Percentiles rank a stretch among this genome's conserved stretches.
phyloP scores from a whole-genome alignment of 1,140 invertebrate genomes.

The Amphibalanus amphitrite region DNA sequence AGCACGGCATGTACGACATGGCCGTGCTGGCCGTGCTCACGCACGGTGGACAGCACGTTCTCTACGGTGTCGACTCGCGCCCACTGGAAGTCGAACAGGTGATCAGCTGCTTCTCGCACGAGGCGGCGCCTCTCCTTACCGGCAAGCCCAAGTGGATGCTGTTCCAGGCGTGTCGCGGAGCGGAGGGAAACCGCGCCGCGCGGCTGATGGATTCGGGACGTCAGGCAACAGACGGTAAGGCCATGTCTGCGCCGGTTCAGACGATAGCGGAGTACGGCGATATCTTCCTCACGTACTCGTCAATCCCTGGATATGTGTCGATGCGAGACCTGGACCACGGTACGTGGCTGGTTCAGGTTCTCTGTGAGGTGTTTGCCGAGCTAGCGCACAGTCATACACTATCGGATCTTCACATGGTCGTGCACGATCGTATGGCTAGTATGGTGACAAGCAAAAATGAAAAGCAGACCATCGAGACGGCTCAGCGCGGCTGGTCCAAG shows the following conservation, averaged over 20 bases:
- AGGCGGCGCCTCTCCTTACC: not conserved
- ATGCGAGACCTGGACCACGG: not conserved
- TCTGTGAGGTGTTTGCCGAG: not conserved
- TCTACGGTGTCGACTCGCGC: not conserved
- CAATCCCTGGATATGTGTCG: not conserved
- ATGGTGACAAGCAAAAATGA: not conserved
- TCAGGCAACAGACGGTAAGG: not conserved
- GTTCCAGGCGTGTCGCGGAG: conserved; percentile 1
- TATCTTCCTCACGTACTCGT: not conserved
- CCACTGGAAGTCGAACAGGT: not conserved
- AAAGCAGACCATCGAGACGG: conserved; percentile 3
- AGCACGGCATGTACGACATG: not conserved
- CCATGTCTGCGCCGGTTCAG: not conserved
- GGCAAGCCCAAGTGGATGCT: conserved; percentile 4
- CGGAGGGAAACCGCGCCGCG: not conserved
- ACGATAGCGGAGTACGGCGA: not conserved
- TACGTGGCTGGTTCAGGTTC: not conserved
- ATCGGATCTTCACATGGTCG: not conserved
- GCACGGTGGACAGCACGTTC: not conserved
- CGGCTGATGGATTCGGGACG: not conserved
- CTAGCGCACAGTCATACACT: not conserved
- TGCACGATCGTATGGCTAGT: not conserved
- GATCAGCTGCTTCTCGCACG: not conserved
- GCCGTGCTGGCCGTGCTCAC: not conserved
- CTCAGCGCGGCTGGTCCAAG: not conserved